Conservation (phyloP, 2,113 vertebrate species). For the Ursus arctos region DNA sequence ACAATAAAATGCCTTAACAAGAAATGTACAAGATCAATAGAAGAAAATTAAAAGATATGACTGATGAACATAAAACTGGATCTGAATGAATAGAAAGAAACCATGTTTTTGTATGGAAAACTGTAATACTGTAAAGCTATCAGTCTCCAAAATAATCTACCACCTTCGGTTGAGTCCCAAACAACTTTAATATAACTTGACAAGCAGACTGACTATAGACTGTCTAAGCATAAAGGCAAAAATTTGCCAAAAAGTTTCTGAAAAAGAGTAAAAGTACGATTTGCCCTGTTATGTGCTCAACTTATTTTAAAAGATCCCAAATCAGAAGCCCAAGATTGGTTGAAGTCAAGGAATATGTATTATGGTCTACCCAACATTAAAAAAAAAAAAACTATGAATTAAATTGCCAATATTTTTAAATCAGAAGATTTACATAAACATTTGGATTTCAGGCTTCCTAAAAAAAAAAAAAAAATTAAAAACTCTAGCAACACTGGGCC, state of each 20-base stretch:
- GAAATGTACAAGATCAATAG: neutral
- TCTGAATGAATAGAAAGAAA: slow-evolving; percentile 39
- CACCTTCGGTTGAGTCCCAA: neutral
- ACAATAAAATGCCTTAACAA: slow-evolving; percentile 59
- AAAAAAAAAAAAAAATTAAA: neutral
- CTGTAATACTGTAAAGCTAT: neutral
- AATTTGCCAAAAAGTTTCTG: neutral
- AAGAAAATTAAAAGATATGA: neutral
- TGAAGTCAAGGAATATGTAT: neutral
- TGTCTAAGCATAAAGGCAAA: slow-evolving; percentile 36
- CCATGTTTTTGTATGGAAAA: neutral
- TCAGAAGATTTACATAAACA: neutral
- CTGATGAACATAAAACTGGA: neutral
- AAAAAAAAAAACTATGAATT: neutral
- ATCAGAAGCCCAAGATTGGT: neutral
- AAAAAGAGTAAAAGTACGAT: neutral
- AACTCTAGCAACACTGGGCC: neutral
- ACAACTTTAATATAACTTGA: neutral
- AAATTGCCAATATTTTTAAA: slow-evolving; percentile 19
- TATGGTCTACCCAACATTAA: neutral
- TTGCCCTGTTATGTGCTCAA: neutral
- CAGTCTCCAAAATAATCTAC: slow-evolving; percentile 26
- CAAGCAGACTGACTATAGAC: neutral
- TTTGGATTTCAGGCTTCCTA: neutral
- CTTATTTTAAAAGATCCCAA: neutral